These are phyloP conservation scores for Euphonia xanthogaster DNA, from an alignment of 2,797 vertebrate species.

Conservation along the genomic window DNA sequence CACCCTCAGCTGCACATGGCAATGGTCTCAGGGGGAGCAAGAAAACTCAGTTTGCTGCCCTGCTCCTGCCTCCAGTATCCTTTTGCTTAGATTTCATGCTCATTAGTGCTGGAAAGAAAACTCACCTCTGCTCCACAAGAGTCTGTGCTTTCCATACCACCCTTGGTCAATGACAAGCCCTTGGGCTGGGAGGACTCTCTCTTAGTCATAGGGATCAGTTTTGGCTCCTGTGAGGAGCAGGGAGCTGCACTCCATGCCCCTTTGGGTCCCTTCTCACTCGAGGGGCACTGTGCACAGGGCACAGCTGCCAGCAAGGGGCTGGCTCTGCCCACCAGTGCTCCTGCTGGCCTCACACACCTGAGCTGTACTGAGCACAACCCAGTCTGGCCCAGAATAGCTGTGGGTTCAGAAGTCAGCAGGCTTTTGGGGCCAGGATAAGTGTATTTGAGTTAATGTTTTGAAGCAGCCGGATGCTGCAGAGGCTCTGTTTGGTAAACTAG, in stretches of 20 bases:
- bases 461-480: not conserved
- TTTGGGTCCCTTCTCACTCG: fast-evolving
- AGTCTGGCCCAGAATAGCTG: not conserved
- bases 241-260: fast-evolving
- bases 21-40: not conserved
- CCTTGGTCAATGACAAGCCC: not conserved
- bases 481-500: not conserved
- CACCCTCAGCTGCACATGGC: fast-evolving
- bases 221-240: not conserved
- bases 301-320: not conserved
- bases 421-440: too few relatives aligned
- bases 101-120: not conserved
- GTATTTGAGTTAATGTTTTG: not conserved
- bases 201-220: not conserved
- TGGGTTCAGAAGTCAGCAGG: not conserved
- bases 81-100: not conserved
- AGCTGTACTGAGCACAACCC: not conserved
- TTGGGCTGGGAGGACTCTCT: not conserved
- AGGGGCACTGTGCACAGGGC: fast-evolving
- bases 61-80: not conserved
- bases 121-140: not conserved
- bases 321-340: not conserved
- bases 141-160: not conserved
- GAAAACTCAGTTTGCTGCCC: not conserved
- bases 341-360: not conserved